Evolutionary conservation across 2,113 vertebrate species (phyloP).

Genomic region (Aphyosemion australe): DNA sequence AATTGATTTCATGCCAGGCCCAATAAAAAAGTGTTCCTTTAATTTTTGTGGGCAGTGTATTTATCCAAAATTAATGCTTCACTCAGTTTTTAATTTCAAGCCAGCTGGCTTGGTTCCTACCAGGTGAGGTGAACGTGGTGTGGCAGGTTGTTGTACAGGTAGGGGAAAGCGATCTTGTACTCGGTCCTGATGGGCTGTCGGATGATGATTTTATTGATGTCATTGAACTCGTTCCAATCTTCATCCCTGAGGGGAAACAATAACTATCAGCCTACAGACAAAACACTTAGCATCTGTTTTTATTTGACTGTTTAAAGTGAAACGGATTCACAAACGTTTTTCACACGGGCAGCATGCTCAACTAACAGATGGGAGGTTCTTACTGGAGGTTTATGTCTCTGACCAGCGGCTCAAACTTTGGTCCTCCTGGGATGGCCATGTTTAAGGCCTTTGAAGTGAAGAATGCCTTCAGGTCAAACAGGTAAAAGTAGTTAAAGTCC

Average conservation of each 20-base stretch:
- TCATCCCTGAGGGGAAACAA: conserved; percentile 85
- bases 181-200: conserved; percentile 97
- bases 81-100: background rate
- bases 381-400: conserved; percentile 98
- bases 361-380: conserved; percentile 36
- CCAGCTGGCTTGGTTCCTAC: conserved; percentile 63
- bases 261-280: background rate
- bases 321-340: background rate
- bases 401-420: conserved; percentile 98
- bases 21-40: no score
- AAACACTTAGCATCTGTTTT: background rate
- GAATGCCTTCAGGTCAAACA: conserved; percentile 97
- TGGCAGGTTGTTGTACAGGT: conserved; percentile 97
- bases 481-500: conserved; percentile 96
- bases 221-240: conserved; percentile 99
- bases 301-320: background rate
- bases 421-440: conserved; percentile 98
- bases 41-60: no score
- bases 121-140: conserved; percentile 99
- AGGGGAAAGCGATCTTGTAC: conserved; percentile 98
- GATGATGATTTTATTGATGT: conserved; percentile 99
- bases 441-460: conserved; percentile 98
- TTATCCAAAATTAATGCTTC: background rate
- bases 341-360: no score
- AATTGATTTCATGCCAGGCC: no score